phyloP scores from a whole-genome alignment of 1,140 invertebrate species.

The Anadara kagoshimensis region DNA sequence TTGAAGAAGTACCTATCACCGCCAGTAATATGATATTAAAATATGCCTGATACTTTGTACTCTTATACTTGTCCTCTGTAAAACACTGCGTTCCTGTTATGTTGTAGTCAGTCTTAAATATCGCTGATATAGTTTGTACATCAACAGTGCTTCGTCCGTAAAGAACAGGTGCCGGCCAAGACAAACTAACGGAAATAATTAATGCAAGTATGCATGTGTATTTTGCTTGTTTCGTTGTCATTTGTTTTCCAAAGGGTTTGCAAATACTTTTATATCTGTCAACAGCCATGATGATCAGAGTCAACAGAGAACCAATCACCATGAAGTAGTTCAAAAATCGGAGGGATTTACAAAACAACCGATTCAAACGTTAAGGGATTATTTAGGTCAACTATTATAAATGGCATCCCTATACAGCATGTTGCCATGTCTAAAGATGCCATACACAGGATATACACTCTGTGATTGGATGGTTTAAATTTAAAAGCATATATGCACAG shows the following conservation, averaged over 20 bases:
- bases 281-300: conserved; percentile 50
- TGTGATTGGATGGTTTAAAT: conserved; percentile 46
- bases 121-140: background rate
- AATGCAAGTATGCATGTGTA: conserved; percentile 22
- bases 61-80: conserved; percentile 39
- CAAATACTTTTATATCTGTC: conserved; percentile 54
- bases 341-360: conserved; percentile 46
- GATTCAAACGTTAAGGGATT: conserved; percentile 46
- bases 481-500: conserved; percentile 52
- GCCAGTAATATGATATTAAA: conserved; percentile 29
- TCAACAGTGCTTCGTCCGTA: conserved; percentile 26
- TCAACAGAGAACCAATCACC: conserved; percentile 41
- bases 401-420: conserved; percentile 56
- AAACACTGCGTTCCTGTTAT: conserved; percentile 46
- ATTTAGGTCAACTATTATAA: conserved; percentile 46
- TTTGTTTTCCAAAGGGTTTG: conserved; percentile 44
- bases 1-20: background rate
- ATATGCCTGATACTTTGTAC: conserved; percentile 36
- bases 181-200: conserved; percentile 7
- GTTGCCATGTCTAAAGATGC: conserved; percentile 53
- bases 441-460: conserved; percentile 48
- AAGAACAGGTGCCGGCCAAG: conserved; percentile 34
- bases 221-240: conserved; percentile 34
- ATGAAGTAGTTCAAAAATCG: conserved; percentile 53
- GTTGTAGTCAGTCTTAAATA: conserved; percentile 13